Conservation (phyloP, 2,797 vertebrate genomes). For the Smutsia gigantea region DNA sequence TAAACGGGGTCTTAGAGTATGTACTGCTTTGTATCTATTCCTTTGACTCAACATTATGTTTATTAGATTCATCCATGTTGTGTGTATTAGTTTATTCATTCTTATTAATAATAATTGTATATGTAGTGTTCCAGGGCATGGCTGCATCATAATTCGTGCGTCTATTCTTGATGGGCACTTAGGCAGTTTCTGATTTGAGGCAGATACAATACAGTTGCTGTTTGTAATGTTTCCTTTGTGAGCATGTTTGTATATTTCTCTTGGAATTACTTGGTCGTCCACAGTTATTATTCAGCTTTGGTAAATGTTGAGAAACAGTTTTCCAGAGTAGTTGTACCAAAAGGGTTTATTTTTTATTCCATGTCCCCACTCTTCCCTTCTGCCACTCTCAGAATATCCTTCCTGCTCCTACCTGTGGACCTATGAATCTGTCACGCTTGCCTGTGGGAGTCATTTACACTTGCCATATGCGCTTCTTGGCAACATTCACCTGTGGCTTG, state of each 20-base stretch:
- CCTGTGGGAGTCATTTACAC: neutral
- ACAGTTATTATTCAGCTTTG: neutral
- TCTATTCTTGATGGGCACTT: neutral
- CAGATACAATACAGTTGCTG: neutral
- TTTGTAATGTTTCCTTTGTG: neutral
- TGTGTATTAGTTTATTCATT: neutral
- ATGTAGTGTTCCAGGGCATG: neutral
- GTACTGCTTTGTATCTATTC: neutral
- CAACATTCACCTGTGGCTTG: neutral
- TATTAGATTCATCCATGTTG: neutral
- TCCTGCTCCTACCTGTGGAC: neutral
- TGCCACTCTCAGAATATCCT: neutral
- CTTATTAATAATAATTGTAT: neutral
- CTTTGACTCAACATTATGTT: neutral
- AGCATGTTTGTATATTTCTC: neutral
- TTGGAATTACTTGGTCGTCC: neutral
- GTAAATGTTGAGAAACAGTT: neutral
- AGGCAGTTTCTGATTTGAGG: neutral
- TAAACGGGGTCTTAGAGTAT: neutral
- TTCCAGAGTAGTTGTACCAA: neutral
- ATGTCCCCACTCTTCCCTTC: neutral
- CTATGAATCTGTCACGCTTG: neutral
- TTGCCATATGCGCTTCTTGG: neutral
- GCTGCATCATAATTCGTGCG: neutral
- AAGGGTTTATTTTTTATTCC: conserved; percentile 3